A percentile compares a stretch with the other conserved stretches of the same genome.
phyloP scores from a whole-genome alignment of 2,888 invertebrate genomes.

The Aphodius granarius region DNA sequence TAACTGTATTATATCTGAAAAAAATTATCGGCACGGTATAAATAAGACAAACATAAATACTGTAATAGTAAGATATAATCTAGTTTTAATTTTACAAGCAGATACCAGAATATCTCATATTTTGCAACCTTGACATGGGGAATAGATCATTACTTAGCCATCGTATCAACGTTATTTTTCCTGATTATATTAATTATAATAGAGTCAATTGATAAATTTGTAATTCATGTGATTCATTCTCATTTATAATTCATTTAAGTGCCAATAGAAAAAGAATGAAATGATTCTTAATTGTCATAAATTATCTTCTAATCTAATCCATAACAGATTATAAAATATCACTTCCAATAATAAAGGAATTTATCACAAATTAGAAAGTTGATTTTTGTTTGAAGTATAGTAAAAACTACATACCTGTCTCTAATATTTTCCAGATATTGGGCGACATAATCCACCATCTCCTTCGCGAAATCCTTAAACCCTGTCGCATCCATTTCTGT shows the following conservation, averaged over 20 bases:
- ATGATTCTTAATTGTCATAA: too few relatives aligned
- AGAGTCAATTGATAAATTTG: neutral
- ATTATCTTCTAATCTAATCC: too few relatives aligned
- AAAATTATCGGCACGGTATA: too few relatives aligned
- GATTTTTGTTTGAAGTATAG: neutral
- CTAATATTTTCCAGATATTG: slow-evolving; percentile 93
- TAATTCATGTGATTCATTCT: neutral
- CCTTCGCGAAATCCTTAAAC: slow-evolving; percentile 86
- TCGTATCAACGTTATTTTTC: neutral
- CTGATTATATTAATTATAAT: neutral
- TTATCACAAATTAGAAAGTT: neutral
- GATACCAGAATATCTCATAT: neutral
- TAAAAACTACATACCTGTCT: slow-evolving; percentile 69
- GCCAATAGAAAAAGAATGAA: neutral
- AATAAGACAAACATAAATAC: too few relatives aligned
- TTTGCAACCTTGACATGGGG: neutral
- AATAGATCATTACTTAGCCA: neutral
- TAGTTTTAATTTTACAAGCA: too few relatives aligned
- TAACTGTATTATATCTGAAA: too few relatives aligned
- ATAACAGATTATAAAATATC: too few relatives aligned
- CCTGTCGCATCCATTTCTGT: slow-evolving; percentile 75
- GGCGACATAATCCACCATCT: slow-evolving; percentile 93
- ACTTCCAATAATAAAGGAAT: too few relatives aligned
- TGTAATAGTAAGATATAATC: too few relatives aligned
- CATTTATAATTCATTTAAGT: neutral